phyloP scores from a whole-genome alignment of 1,140 invertebrate species.

The Lethrus apterus region DNA sequence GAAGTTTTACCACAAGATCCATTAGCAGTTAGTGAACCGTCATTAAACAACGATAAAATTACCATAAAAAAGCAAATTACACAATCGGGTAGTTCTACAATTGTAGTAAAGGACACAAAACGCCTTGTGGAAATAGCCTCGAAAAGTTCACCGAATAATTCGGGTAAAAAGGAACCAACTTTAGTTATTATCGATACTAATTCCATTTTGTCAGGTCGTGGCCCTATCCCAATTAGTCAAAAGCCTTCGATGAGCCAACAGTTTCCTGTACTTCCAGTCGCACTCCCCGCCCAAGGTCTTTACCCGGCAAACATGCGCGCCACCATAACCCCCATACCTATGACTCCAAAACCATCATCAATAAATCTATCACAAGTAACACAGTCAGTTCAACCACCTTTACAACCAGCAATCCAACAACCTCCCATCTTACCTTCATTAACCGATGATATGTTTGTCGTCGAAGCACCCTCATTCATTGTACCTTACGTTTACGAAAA shows the following conservation, averaged over 20 bases:
- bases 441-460: constrained; percentile 84
- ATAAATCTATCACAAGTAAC: constrained; percentile 24
- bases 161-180: constrained; percentile 64
- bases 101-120: constrained; percentile 67
- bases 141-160: constrained; percentile 38
- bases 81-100: constrained; percentile 43
- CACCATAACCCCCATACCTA: constrained; percentile 51
- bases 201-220: constrained; percentile 58
- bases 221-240: constrained; percentile 50
- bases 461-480: constrained; percentile 85
- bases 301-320: constrained; percentile 51
- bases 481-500: constrained; percentile 88
- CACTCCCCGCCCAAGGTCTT: constrained; percentile 50
- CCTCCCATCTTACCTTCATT: constrained; percentile 62
- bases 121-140: constrained; percentile 61
- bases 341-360: constrained; percentile 35
- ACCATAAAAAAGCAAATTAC: constrained; percentile 11
- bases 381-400: constrained; percentile 15
- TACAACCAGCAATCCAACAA: constrained; percentile 23
- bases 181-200: constrained; percentile 74
- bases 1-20: constrained; percentile 61
- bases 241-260: constrained; percentile 20
- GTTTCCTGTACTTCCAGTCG: constrained; percentile 45
- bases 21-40: constrained; percentile 43
- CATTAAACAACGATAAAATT: background rate